Percentiles rank a stretch among this genome's conserved stretches.
Conservation (phyloP, 2,888 invertebrate genomes). For the Dynastes grantii region DNA sequence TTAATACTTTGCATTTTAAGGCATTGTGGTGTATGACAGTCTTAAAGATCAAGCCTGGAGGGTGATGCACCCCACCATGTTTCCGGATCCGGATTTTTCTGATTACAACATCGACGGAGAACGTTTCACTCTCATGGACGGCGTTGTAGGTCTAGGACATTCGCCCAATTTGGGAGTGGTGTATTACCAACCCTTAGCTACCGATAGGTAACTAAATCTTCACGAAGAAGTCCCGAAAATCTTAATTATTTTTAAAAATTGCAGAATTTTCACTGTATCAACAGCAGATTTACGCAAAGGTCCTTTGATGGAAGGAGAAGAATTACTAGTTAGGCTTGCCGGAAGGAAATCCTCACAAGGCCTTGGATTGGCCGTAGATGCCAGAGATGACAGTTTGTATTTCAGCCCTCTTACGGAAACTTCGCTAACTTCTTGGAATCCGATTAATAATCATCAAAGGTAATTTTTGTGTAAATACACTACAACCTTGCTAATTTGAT, state of each 20-base stretch:
- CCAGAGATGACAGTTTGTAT: conserved; percentile 81
- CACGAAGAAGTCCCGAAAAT: neutral
- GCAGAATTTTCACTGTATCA: conserved; percentile 83
- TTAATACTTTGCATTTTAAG: conserved; percentile 62
- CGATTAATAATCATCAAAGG: conserved; percentile 81
- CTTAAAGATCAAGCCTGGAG: conserved; percentile 86
- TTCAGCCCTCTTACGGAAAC: conserved; percentile 88
- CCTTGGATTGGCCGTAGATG: conserved; percentile 81
- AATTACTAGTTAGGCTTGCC: conserved; percentile 83
- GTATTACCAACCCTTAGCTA: conserved; percentile 83
- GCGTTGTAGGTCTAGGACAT: conserved; percentile 80
- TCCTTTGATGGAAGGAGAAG: conserved; percentile 80
- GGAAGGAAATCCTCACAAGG: conserved; percentile 91
- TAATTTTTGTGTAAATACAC: conserved; percentile 61
- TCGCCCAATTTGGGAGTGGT: conserved; percentile 77
- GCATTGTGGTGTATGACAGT: conserved; percentile 78
- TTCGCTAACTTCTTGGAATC: conserved; percentile 87
- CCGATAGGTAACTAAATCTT: conserved; percentile 73
- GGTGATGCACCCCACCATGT: conserved; percentile 87
- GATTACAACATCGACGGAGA: conserved; percentile 82
- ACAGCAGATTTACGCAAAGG: conserved; percentile 83
- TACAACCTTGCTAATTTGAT: no score
- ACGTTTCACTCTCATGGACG: conserved; percentile 82
- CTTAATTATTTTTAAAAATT: conserved; percentile 58
- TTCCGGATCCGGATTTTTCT: conserved; percentile 86